These are phyloP conservation scores for Seriola rivoliana DNA, from an alignment of 2,113 vertebrate genomes.

Conservation along the genomic window DNA sequence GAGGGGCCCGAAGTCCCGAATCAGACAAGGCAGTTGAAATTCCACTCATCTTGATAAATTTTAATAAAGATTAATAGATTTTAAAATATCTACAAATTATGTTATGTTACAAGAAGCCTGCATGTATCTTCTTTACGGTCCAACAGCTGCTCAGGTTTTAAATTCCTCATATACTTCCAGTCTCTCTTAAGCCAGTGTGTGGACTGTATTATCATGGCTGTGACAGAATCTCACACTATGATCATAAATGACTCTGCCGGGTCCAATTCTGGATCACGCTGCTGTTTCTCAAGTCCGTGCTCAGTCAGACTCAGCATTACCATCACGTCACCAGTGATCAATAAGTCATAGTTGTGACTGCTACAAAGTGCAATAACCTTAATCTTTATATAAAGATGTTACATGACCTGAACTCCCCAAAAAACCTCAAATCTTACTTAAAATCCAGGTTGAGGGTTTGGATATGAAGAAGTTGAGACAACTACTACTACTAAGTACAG, in stretches of 20 bases:
- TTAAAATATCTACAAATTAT: too few species aligned
- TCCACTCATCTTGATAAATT: not conserved
- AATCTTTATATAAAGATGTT: not conserved
- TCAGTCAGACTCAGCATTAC: constrained; percentile 13
- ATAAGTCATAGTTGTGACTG: not conserved
- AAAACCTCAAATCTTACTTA: not conserved
- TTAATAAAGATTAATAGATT: not conserved
- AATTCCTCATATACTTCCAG: constrained; percentile 80
- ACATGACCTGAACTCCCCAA: not conserved
- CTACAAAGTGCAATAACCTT: not conserved
- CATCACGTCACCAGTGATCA: constrained; percentile 16
- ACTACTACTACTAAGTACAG: too few species aligned
- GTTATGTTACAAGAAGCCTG: not conserved
- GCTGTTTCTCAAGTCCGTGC: constrained; percentile 9
- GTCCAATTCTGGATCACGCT: constrained; percentile 58
- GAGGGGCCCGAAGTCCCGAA: too few species aligned
- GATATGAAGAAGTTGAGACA: not conserved
- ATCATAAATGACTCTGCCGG: constrained; percentile 76
- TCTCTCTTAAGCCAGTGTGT: constrained; percentile 71
- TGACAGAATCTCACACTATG: constrained; percentile 79
- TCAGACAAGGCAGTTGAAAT: not conserved
- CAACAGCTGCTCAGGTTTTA: constrained; percentile 37
- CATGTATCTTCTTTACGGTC: not conserved
- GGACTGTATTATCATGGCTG: constrained; percentile 61
- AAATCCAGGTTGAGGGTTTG: not conserved